Evolutionary conservation across 2,888 invertebrate genomes (phyloP).

Genomic region (Watsonalla cultraria): DNA sequence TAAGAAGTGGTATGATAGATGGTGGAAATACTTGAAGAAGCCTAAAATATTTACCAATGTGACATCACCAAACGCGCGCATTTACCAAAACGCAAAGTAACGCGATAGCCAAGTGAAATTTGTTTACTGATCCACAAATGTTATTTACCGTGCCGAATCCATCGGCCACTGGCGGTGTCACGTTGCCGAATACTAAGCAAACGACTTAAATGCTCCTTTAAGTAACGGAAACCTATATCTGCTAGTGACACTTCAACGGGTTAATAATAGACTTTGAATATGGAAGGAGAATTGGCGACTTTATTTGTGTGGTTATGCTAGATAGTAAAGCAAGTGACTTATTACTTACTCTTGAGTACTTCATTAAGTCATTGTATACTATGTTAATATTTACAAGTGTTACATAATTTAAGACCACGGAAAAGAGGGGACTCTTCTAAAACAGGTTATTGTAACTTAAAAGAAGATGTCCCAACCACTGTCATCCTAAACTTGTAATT

Average conservation of each 20-base stretch:
- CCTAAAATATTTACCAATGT: not conserved
- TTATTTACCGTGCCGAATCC: conserved; percentile 70
- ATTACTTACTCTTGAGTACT: too few relatives aligned
- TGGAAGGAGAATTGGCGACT: not conserved
- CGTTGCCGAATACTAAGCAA: conserved; percentile 55
- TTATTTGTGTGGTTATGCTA: too few relatives aligned
- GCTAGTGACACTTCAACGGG: conserved; percentile 50
- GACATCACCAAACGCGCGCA: conserved; percentile 5
- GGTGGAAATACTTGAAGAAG: too few relatives aligned
- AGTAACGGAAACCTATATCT: conserved; percentile 57
- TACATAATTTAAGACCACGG: too few relatives aligned
- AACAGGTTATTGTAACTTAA: too few relatives aligned
- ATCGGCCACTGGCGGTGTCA: conserved; percentile 67
- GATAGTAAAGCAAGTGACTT: too few relatives aligned
- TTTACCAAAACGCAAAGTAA: conserved; percentile 37
- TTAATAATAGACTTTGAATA: conserved; percentile 27
- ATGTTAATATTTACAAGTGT: too few relatives aligned
- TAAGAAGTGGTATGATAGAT: too few relatives aligned
- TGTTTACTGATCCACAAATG: conserved; percentile 69
- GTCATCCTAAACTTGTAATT: too few relatives aligned
- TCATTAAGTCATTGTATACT: too few relatives aligned
- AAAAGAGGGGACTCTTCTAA: too few relatives aligned
- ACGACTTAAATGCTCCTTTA: conserved; percentile 66
- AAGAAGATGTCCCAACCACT: too few relatives aligned
- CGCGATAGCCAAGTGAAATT: conserved; percentile 58